Evolutionary conservation across 2,113 vertebrate genomes (phyloP), one percentile per base, ranked within the genome.

Genomic region (Engraulis encrasicolus): DNA sequence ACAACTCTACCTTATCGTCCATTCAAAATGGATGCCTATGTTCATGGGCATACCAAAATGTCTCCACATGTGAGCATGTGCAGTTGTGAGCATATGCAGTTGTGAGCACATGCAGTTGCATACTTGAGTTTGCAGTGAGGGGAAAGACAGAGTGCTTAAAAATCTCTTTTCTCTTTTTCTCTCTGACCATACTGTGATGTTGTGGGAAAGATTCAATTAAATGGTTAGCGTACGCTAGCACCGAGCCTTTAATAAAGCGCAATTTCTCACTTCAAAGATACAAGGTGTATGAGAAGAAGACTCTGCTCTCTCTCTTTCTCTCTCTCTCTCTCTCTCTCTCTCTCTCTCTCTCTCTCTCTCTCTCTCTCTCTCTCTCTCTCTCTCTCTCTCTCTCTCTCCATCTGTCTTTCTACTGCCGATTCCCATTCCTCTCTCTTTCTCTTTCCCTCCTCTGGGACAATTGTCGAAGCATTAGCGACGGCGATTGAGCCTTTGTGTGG

Each of bases 21-120:
- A 81, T 36, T 83, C 78, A 82, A 86, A 86, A 86, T 86, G 85
- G 85, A 86, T 78, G 81, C 78, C 49, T 5, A 37, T 5, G 61
- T 18, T 20, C 52, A 19, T 6, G 50, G 49, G 36, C 36, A 14
- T 74, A 23, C 81, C 77, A 79, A 85, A 85, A 85, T 85, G 81
- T 77, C 84, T 79, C 77, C 80, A 79, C 81, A 36, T 49, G n/a
- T 38, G 37, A 20, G 38, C 54, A 27, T 80, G 58, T 50, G n/a
- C 49, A 15, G 11, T 17, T 20, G 82, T 78, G 50, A 45, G 31
- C n/a, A n/a, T n/a, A n/a, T n/a, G n/a, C n/a, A n/a, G n/a, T n/a
- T 49, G n/a, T 38, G 37, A 20, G 38, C 54, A 27, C 78, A 23
- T 50, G n/a, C 49, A 15, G 11, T 17, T 20, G 82, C 66, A 40